Percentiles rank a stretch among this genome's conserved stretches.
Evolutionary conservation across 2,888 invertebrate genomes (phyloP).

Genomic region (Mechanitis messenoides): DNA sequence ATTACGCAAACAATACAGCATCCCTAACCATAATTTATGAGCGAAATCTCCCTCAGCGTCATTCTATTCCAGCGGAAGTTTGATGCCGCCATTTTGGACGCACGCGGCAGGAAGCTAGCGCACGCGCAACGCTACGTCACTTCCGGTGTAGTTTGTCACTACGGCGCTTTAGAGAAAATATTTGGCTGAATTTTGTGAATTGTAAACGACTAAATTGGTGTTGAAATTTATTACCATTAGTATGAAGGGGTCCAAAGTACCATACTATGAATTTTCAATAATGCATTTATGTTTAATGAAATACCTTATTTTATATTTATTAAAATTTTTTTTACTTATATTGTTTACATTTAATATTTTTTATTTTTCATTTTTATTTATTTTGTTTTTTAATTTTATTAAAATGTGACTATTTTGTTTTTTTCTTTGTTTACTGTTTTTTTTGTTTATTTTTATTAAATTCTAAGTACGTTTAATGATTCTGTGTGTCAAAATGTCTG

Average conservation of each 20-base stretch:
- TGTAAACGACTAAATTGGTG: conserved; percentile 30
- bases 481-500: too few relatives aligned
- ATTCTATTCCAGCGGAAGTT: conserved; percentile 59
- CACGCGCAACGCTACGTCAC: conserved; percentile 68
- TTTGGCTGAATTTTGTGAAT: conserved; percentile 49
- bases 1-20: conserved; percentile 59
- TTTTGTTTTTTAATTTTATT: too few relatives aligned
- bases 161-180: conserved; percentile 61
- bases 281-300: background rate
- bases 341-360: too few relatives aligned
- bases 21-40: conserved; percentile 67
- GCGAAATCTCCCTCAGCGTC: conserved; percentile 52
- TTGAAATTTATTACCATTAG: conserved; percentile 34
- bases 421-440: too few relatives aligned
- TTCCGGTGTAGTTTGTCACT: conserved; percentile 57
- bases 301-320: background rate
- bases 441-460: too few relatives aligned
- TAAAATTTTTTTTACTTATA: too few relatives aligned
- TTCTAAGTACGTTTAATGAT: too few relatives aligned
- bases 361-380: too few relatives aligned
- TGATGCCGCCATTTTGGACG: conserved; percentile 72
- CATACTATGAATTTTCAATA: conserved; percentile 17
- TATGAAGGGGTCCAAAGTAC: conserved; percentile 22
- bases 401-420: too few relatives aligned
- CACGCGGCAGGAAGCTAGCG: conserved; percentile 71